phyloP scores from a whole-genome alignment of 1,140 invertebrate genomes.

The Latrodectus geometricus region DNA sequence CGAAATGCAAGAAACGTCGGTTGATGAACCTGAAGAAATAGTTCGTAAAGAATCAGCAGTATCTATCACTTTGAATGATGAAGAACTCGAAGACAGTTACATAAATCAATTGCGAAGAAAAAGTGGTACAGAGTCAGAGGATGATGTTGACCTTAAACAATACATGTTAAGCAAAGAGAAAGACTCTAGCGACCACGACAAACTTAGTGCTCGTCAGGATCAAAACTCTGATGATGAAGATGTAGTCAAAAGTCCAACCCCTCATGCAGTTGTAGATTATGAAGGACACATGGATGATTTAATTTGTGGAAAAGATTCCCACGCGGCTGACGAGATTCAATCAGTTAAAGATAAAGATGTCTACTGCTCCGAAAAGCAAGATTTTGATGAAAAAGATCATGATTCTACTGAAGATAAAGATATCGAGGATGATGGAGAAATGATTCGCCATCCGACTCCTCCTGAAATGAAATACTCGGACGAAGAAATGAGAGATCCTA shows the following conservation, averaged over 20 bases:
- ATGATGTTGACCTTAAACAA: conserved; percentile 53
- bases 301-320: background rate
- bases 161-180: conserved; percentile 34
- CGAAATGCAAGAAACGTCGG: conserved; percentile 53
- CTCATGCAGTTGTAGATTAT: conserved; percentile 49
- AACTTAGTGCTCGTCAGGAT: conserved; percentile 14
- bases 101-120: conserved; percentile 32
- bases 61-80: conserved; percentile 48
- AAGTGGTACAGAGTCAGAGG: conserved; percentile 53
- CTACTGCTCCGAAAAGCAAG: conserved; percentile 29
- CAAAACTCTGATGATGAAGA: conserved; percentile 53
- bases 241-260: conserved; percentile 57
- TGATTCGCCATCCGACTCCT: conserved; percentile 61
- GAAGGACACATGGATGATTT: conserved; percentile 22
- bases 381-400: conserved; percentile 54
- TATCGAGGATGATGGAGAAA: conserved; percentile 57
- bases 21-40: conserved; percentile 57
- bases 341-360: background rate
- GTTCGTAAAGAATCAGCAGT: conserved; percentile 40
- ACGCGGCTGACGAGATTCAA: background rate
- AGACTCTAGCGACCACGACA: conserved; percentile 7
- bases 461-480: conserved; percentile 54
- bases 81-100: conserved; percentile 22
- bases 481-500: conserved; percentile 49
- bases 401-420: conserved; percentile 56